Percentiles rank a stretch among this genome's conserved stretches.
These are phyloP conservation scores for Cervus canadensis DNA, from an alignment of 2,113 vertebrate genomes.

Conservation along the genomic window DNA sequence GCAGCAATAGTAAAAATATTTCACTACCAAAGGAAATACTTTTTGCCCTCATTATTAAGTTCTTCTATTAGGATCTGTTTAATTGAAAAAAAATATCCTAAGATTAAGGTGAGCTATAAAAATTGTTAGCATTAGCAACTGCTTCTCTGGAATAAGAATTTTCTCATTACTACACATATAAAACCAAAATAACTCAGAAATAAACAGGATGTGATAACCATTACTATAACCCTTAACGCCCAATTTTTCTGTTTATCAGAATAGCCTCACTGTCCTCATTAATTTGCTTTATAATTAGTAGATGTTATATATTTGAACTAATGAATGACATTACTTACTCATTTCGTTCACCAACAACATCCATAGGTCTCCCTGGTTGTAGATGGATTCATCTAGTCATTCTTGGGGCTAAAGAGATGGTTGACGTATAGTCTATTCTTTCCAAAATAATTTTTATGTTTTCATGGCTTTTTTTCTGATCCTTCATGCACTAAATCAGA, in stretches of 20 bases:
- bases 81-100: background rate
- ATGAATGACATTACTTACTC: background rate
- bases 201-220: background rate
- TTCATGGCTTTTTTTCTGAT: conserved; percentile 7
- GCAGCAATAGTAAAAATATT: background rate
- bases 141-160: background rate
- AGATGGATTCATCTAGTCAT: background rate
- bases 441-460: background rate
- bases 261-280: background rate
- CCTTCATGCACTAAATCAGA: background rate
- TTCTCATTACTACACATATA: background rate
- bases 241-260: background rate
- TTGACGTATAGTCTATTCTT: background rate
- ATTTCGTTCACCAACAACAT: background rate
- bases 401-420: background rate
- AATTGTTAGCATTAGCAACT: background rate
- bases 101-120: background rate
- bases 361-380: background rate
- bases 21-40: background rate
- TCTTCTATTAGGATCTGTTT: background rate
- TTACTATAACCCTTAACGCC: background rate
- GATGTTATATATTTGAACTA: background rate
- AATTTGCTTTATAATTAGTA: background rate
- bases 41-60: background rate
- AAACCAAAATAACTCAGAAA: conserved; percentile 17